Evolutionary conservation across 1,140 invertebrate species (phyloP), one percentile per base, ranked within the genome.

Genomic region (Euwallacea similis): DNA sequence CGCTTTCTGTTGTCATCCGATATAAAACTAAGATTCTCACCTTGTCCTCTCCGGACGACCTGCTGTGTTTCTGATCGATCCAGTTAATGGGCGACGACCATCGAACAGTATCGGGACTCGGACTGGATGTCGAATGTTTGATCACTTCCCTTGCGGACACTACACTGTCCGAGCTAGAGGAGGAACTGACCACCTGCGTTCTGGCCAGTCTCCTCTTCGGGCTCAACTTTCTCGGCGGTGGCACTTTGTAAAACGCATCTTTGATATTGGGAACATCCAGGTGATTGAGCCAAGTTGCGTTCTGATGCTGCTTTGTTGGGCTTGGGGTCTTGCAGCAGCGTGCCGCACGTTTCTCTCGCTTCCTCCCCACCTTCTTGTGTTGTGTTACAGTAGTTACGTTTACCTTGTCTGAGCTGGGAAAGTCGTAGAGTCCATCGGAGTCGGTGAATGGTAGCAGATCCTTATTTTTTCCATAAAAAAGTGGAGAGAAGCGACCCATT

Each of bases 341-440:
- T 10, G 76, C 46, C 9, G 64, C 16, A 74, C 78, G 77, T 71
- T 79, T 82, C 77, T 79, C 83, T 60, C 83, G 82, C 79, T 84
- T 85, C 74, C 84, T 83, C 43, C 84, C 83, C 8, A 83, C 81
- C 73, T 87, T 87, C 76, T 86, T 85, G 16, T 82, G 77, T 71
- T 80, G 79, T 33, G 74, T 72, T 54, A 53, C 62, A 46, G 76
- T 74, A 33, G 73, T 77, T 0, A 77, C 73, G 58, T 81, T 80
- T 10, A 82, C 78, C 78, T 84, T 86, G 78, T 91, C 90, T 0
- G 89, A 90, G 79, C 89, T 91, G 7, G 89, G 88, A 80, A 89
- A 90, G 79, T 92, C 90, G 79, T 91, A 91, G 6, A 92, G 79
- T 2, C 89, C 90, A 79, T 91, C 91, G 0, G 90, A 91, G 79